These are phyloP conservation scores for Flexamia atlantica DNA, from an alignment of 2,888 invertebrate genomes.

Conservation along the genomic window DNA sequence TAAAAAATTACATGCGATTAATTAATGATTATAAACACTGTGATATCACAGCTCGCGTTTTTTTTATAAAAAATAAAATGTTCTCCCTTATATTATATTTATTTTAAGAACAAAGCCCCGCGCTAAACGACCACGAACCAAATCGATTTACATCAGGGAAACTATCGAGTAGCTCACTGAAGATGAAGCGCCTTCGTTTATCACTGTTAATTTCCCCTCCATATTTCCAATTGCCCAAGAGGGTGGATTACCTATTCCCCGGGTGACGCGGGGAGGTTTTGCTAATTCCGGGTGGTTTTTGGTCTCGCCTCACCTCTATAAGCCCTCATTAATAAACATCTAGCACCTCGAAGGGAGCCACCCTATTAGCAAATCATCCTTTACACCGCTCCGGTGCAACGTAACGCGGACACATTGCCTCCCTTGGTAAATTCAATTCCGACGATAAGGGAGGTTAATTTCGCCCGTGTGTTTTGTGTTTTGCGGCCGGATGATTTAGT, in stretches of 20 bases:
- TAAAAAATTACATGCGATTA: no score
- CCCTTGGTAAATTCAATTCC: constrained; percentile 55
- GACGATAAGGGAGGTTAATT: constrained; percentile 50
- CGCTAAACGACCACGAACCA: no score
- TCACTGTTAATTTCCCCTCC: constrained; percentile 29
- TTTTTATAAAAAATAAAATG: no score
- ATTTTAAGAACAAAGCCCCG: no score
- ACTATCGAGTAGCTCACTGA: no score
- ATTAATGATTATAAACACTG: no score
- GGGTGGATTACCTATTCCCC: neutral
- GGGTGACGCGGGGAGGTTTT: neutral
- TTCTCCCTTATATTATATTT: no score
- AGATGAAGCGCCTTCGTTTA: neutral
- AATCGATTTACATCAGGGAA: no score
- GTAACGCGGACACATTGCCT: constrained; percentile 51
- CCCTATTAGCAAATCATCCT: constrained; percentile 24
- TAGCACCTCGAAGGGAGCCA: constrained; percentile 25
- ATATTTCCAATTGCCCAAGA: constrained; percentile 3
- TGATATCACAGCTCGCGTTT: no score
- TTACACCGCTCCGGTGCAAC: neutral
- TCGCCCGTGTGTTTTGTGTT: constrained; percentile 50
- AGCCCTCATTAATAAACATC: constrained; percentile 59
- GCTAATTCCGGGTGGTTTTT: constrained; percentile 45
- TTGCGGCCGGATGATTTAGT: constrained; percentile 53
- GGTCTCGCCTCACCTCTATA: constrained; percentile 53